Conservation (phyloP, 2,113 vertebrate species). For the Poecile atricapillus region DNA sequence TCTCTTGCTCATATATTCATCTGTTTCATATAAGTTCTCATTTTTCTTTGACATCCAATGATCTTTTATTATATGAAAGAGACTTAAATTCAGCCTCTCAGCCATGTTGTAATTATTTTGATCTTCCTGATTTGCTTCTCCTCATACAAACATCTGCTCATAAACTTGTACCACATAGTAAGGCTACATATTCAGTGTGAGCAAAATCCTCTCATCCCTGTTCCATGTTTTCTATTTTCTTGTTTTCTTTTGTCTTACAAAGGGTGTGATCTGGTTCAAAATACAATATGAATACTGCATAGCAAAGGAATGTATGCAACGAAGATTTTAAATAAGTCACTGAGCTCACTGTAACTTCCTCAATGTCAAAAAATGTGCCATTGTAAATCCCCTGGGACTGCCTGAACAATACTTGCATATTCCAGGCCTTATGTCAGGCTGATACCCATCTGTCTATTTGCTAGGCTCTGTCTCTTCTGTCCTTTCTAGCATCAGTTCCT, state of each 20-base stretch:
- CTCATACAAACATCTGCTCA: background rate
- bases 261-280: background rate
- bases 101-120: background rate
- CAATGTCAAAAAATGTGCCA: conserved; percentile 26
- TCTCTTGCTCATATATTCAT: background rate
- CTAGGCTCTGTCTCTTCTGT: background rate
- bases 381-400: conserved; percentile 13
- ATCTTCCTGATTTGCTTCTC: background rate
- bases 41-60: background rate
- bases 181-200: background rate
- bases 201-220: background rate
- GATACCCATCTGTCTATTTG: background rate
- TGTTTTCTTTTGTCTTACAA: background rate
- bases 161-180: background rate
- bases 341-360: background rate
- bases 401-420: conserved; percentile 19
- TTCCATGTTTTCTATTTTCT: background rate
- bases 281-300: background rate
- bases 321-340: conserved; percentile 31
- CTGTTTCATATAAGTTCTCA: background rate
- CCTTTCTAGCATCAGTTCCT: background rate
- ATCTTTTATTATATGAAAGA: background rate
- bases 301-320: background rate
- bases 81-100: background rate
- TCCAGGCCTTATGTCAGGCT: conserved; percentile 2